Evolutionary conservation across 2,113 vertebrate species (phyloP), one percentile per base, ranked within the genome.

Genomic region (Harpagus bidentatus): DNA sequence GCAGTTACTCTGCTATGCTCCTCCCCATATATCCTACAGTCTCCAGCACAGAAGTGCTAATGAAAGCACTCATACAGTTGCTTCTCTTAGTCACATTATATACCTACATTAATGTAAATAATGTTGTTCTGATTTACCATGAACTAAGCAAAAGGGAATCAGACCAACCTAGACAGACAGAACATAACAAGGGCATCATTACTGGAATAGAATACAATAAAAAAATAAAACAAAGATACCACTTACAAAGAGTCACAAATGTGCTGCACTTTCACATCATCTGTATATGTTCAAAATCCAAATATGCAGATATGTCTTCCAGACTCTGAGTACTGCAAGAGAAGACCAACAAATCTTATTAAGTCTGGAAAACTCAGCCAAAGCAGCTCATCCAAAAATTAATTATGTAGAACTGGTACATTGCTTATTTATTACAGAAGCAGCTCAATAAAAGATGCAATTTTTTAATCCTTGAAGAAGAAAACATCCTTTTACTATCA

Each of bases 381-480:
- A 45, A 86, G 45, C 6, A 86, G 48, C 5, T 79, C 3, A 82
- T 62, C 59, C n/a, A 90, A 91, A 95, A 87, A 62, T 40, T 34
- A 81, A 61, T 81, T 71, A 79, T 38, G 34, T 20, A 84, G 42
- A 80, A 91, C 87, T 55, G 31, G 8, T 62, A 43, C 10, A 32
- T 66, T 74, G 7, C 12, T 71, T 84, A 89, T 78, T 66, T 50
- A 62, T 50, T 93, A 71, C 19, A 82, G 36, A 65, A 86, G 29
- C 3, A 11, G 2, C 8, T 79, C n/a, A 53, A 42, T n/a, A 87
- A 72, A 86, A 74, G 6, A 74, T 6, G 4, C 0, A 1, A 1
- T 3, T 47, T 70, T 79, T 91, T 45, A 50, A 65, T 58, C 13
- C 62, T 53, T 40, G 63, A 86, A 66, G 23, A 83, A 61, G 6